Evolutionary conservation across 2,888 invertebrate genomes (phyloP).

Genomic region (Cryptosula pallasiana): DNA sequence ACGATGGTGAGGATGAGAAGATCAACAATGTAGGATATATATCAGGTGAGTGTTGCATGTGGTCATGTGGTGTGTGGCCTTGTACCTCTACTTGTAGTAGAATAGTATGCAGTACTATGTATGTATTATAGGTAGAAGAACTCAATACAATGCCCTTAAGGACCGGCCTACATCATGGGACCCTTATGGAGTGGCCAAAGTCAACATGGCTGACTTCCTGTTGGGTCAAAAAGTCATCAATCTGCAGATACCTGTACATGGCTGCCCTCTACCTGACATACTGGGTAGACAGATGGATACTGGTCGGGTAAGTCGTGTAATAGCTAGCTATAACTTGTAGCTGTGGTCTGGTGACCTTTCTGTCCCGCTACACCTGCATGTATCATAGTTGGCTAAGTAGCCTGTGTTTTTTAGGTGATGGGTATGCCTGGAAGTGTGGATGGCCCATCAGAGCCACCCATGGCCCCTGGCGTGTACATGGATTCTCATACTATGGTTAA

Average conservation of each 20-base stretch:
- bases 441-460: conserved; percentile 38
- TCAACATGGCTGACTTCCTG: conserved; percentile 47
- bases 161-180: conserved; percentile 48
- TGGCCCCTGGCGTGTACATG: conserved; percentile 44
- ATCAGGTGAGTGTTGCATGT: conserved; percentile 36
- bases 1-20: conserved; percentile 51
- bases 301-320: conserved; percentile 29
- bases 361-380: no score
- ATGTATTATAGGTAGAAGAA: conserved; percentile 31
- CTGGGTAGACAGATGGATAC: conserved; percentile 33
- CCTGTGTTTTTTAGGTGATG: no score
- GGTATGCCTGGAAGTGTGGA: conserved; percentile 23
- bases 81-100: background rate
- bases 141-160: conserved; percentile 46
- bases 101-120: background rate
- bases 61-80: no score
- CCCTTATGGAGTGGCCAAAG: conserved; percentile 46
- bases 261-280: conserved; percentile 43
- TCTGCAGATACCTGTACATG: conserved; percentile 43
- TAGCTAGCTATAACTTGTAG: no score
- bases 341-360: no score
- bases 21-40: conserved; percentile 52
- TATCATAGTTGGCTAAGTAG: no score
- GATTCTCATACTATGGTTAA: conserved; percentile 42
- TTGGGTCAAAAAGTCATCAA: conserved; percentile 44